A percentile compares a stretch with the other conserved stretches of the same genome.
Evolutionary conservation across 2,797 vertebrate genomes (phyloP).

Genomic region (Eutrigla gurnardus): DNA sequence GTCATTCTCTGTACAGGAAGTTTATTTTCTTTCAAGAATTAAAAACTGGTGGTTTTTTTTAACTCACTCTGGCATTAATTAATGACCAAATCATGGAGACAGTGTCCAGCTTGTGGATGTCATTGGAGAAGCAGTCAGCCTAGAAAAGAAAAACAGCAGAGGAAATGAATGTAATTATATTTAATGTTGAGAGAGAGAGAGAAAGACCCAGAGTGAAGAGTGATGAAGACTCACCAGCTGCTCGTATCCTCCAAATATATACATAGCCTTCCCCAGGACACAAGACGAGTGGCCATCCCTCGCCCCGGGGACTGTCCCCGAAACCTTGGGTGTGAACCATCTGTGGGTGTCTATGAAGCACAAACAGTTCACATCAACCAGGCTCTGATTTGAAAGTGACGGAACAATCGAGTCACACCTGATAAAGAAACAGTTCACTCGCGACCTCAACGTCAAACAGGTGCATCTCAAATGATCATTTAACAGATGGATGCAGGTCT

Average conservation of each 20-base stretch:
- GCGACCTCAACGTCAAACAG: conserved; percentile 43
- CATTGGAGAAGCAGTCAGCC: conserved; percentile 99
- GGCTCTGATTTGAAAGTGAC: conserved; percentile 15
- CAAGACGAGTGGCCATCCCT: conserved; percentile 97
- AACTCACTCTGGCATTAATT: conserved; percentile 93
- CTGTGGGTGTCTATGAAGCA: conserved; percentile 89
- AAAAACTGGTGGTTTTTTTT: conserved; percentile 1
- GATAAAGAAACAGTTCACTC: conserved; percentile 3
- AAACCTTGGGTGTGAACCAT: conserved; percentile 95
- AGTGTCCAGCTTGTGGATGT: conserved; percentile 97
- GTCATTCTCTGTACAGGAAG: background rate
- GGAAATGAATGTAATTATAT: conserved; percentile 27
- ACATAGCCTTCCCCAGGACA: conserved; percentile 94
- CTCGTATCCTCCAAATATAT: conserved; percentile 98
- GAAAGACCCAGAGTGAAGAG: background rate
- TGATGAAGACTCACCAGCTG: conserved; percentile 90
- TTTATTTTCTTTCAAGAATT: background rate
- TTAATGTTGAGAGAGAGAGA: conserved; percentile 15
- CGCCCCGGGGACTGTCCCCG: conserved; percentile 93
- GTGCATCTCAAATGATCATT: conserved; percentile 41
- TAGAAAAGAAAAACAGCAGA: conserved; percentile 72
- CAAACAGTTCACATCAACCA: conserved; percentile 22
- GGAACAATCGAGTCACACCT: background rate
- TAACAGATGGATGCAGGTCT: conserved; percentile 23
- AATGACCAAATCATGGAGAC: conserved; percentile 94